Evolutionary conservation across 1,140 invertebrate species (phyloP), one percentile per base, ranked within the genome.

Genomic region (Lordiphosa mommai): DNA sequence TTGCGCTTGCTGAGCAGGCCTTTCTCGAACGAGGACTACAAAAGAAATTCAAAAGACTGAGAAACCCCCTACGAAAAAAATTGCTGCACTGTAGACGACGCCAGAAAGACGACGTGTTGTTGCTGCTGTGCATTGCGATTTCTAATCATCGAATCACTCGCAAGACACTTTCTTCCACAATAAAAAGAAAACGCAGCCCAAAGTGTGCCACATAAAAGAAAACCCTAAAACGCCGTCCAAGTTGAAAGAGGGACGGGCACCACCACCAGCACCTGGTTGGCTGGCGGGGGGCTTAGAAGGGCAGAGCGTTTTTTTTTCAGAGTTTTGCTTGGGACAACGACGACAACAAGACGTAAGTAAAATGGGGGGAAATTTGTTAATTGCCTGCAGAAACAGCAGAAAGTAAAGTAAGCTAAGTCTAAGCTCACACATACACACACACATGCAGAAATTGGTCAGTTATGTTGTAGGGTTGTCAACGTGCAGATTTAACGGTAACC

Each of bases 281-380:
- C 55, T 63, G 59, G 32, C 43, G 29, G 36, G 40, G 40, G 40
- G 40, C 40, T 13, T 38, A 57, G 48, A 41, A 53, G 68, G 68
- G 68, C 50, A 65, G 51, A 55, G 66, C 56, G 60, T 17, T 61
- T 70, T 59, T 70, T 59, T 71, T 80, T 61, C 71, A 68, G 47
- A 82, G 55, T 72, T 68, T 61, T 43, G 71, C 77, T 72, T 63
- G 67, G 67, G 77, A 84, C 76, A 84, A 80, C 76, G 77, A 82
- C 79, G 77, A 82, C 76, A 55, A 68, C 65, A 82, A 69, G 37
- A 82, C 76, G 76, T 82, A 76, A 82, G 76, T 82, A 58, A 40
- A 59, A 23, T 80, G 74, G 60, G 51, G 23, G 23, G 23, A 27
- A 70, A 67, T 80, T 66, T 63, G 27, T 63, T 80, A 80, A 80